Evolutionary conservation across 2,888 invertebrate species (phyloP), one percentile per base, ranked within the genome.

Genomic region (Litoditis marina): DNA sequence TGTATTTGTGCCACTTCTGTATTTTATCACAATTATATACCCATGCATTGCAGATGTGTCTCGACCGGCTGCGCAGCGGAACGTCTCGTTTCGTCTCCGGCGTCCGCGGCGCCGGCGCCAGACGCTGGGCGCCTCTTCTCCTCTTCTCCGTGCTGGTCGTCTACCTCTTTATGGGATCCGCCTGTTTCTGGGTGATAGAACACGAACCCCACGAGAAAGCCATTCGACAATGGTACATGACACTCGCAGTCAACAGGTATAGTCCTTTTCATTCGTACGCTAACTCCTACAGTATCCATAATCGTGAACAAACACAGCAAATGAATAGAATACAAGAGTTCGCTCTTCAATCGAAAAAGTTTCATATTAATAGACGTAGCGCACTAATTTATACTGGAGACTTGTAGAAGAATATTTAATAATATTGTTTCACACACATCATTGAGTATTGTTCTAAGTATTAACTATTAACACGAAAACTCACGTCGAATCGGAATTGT

Each of bases 141-240:
- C 58, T 72, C n/a, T 52, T 68, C 49, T 65, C 68, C 22, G 56
- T 65, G 11, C 54, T 61, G 7, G 32, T 61, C 19, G 54, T 69
- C 49, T 77, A 77, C 65, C 58, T 79, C 28, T 56, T 77, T 13
- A 46, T 78, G 62, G 79, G 79, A 36, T 71, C 78, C 27, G 69
- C 76, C 25, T 74, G 71, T 22, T 78, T 80, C 60, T 69, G 68
- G 50, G 67, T 70, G 28, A 67, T 79, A 52, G 79, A 80, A 56
- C 66, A 72, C 19, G 60, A 69, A 19, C 53, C 65, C 7, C 76
- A 79, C 28, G 76, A 78, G 55, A 39, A 68, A 39, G 50, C 27
- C 11, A 67, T 76, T 30, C 56, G 71, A 8, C 68, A 73, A 52
- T 78, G 71, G 65, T 69, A 68, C 52, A 71, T 73, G 65, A 77